Base-by-base conservation (phyloP, 30 jellyfish, hydroid and myxozoan species). In the Cassiopea andromeda region DNA sequence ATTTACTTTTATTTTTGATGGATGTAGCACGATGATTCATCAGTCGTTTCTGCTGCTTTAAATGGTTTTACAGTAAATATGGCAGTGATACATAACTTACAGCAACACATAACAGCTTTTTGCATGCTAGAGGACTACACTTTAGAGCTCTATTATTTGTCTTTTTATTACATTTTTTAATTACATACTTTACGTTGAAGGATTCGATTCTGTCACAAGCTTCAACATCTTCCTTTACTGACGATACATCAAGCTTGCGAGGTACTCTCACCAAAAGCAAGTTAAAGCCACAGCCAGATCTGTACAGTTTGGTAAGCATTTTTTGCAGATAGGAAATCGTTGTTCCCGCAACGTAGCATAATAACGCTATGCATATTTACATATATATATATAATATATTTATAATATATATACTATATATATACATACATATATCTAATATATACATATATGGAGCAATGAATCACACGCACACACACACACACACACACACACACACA, bases 261-360 rank as follows among this genome's bases (percentile, higher is more conserved):
- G 82, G 73, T 0, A 14, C 82, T 1, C 75, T 61, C 9, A 19
- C 73, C 38, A 87, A 48, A 87, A 58, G 71, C 85, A 87, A 73
- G 81, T 54, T 87, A 54, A 87, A 87, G 71, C 88, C 89, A 44
- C 94, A 87, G 60, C 94, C 94, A 16, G 94, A 87, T 57, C 94
- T 44, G 16, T 85, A 6, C 61, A 85, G 93, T 46, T 74, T 85
- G 87, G 93, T 85, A 43, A 43, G 93, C 60, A 16, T 10, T 10
- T 10, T 54, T 10, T 54, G 7, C 10, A 3, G 64, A 10, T 54
- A 3, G 64, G 7, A 10, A 3, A 10, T 3, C 10, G 12, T 6
- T 54, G 64, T 10, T 54, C 7, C 7, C 64, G 64, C 12, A 54
- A 3, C 64, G 0, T 3, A 3, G 10, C 44, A 49, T 76, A 75